Base-by-base conservation (phyloP, 2,888 invertebrate genomes). In the Tinea trinotella region DNA sequence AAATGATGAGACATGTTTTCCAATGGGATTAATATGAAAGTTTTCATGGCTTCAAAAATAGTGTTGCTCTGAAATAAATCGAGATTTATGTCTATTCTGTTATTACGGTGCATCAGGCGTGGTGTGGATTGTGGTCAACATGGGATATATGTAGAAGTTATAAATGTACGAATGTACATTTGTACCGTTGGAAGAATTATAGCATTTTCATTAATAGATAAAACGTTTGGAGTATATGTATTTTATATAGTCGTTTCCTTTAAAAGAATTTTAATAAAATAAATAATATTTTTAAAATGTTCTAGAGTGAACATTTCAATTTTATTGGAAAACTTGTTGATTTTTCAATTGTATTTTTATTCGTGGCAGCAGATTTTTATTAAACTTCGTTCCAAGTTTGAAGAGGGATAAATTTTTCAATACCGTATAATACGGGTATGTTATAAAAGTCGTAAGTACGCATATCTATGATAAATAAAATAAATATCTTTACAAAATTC, bases 31-130 rank as follows among this genome's bases (percentile, higher is more conserved):
- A 12, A 13, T 4, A 40, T 15, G 40, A 40, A 40, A 52, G 18
- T 17, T 52, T 52, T 52, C 4, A 52, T 34, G 34, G 52, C 18
- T 3, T 52, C 52, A 34, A 52, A 52, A 52, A 52, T 52, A 52
- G 52, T 34, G 34, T 35, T 17, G 20, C 34, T 7, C 52, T 15
- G 52, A 52, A 35, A 52, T 52, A 52, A 52, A 35, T 52, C 35
- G 35, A 30, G 52, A 52, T 52, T 30, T 52, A 52, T 52, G 18
- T 34, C 34, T 52, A 35, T 34, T 13, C 17, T 22, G 52, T 52
- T 22, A 52, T 17, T 46, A 19, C 3, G 19, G 3, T n/a, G 46
- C 19, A 19, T 19, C 46, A 46, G 46, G 7, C 17, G 19, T 40
- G 18, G 46, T 46, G 46, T 10, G 44, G n/a, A 10, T 35, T 35